Percentiles rank a stretch among this genome's conserved stretches.
Conservation (phyloP, 2,888 invertebrate species). For the Amphipyra berbera region DNA sequence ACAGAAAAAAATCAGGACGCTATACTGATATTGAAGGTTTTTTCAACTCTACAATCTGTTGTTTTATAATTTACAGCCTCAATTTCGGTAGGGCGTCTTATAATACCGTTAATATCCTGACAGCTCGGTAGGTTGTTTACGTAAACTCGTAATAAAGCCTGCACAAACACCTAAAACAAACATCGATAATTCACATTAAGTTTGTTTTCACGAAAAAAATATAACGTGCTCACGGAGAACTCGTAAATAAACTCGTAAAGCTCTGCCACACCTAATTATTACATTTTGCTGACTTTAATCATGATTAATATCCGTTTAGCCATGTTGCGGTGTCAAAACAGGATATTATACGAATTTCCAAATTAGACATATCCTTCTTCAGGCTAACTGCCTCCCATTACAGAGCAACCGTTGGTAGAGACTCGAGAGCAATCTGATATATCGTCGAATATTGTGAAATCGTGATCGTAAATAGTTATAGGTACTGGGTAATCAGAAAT, state of each 20-base stretch:
- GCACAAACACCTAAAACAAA: slow-evolving; percentile 74
- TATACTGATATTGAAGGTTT: background rate
- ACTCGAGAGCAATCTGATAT: slow-evolving; percentile 29
- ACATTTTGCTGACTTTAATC: slow-evolving; percentile 79
- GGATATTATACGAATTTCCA: slow-evolving; percentile 60
- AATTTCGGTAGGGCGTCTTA: slow-evolving; percentile 51
- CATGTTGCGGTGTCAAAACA: slow-evolving; percentile 62
- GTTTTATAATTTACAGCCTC: slow-evolving; percentile 30
- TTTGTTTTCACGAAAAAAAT: slow-evolving; percentile 76
- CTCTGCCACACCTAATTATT: slow-evolving; percentile 80
- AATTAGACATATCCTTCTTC: slow-evolving; percentile 51
- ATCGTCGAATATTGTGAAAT: slow-evolving; percentile 32
- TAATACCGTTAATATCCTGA: slow-evolving; percentile 69
- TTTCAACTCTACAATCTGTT: too few species aligned
- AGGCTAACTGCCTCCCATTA: slow-evolving; percentile 25
- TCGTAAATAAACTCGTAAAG: slow-evolving; percentile 83
- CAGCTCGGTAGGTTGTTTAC: slow-evolving; percentile 66
- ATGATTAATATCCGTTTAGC: slow-evolving; percentile 77
- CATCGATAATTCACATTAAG: slow-evolving; percentile 76
- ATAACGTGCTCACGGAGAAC: slow-evolving; percentile 71
- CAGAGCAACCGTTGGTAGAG: slow-evolving; percentile 5
- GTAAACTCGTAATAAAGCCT: slow-evolving; percentile 72
- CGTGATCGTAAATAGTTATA: slow-evolving; percentile 48
- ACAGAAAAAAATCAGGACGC: background rate
- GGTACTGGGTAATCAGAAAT: slow-evolving; percentile 58